Evolutionary conservation across 2,797 vertebrate genomes (phyloP).

Genomic region (Protosalanx chinensis): DNA sequence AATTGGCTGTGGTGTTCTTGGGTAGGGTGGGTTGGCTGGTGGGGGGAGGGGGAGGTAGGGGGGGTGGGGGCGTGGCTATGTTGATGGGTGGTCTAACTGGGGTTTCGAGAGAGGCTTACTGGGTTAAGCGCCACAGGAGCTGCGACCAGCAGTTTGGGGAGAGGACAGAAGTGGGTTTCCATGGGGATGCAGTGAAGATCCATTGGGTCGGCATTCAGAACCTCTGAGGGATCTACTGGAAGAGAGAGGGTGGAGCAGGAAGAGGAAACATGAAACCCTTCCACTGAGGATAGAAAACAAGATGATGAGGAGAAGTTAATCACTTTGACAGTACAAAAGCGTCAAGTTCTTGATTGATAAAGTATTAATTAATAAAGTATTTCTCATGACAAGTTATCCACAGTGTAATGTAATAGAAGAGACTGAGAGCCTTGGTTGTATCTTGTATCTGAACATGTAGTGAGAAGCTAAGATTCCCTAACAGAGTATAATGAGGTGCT

Average conservation of each 20-base stretch:
- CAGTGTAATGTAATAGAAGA: neutral
- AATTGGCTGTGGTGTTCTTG: slow-evolving; percentile 41
- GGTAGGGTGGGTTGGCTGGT: slow-evolving; percentile 24
- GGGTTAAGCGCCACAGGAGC: slow-evolving; percentile 81
- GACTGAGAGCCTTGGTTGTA: neutral
- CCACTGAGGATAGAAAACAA: slow-evolving; percentile 13
- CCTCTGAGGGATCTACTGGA: slow-evolving; percentile 85
- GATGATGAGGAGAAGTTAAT: slow-evolving; percentile 17
- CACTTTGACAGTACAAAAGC: neutral
- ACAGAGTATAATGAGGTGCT: neutral
- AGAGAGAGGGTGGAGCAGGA: slow-evolving; percentile 31
- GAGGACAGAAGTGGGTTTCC: slow-evolving; percentile 87
- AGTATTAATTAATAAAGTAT: neutral
- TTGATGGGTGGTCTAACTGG: slow-evolving; percentile 62
- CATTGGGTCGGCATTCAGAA: slow-evolving; percentile 83
- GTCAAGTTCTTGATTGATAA: neutral
- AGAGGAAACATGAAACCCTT: slow-evolving; percentile 25
- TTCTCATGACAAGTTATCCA: neutral
- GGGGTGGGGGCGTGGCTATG: slow-evolving; percentile 29
- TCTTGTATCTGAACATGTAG: neutral
- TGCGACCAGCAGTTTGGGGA: slow-evolving; percentile 76
- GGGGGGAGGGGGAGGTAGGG: slow-evolving; percentile 33
- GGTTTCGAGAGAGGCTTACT: slow-evolving; percentile 87
- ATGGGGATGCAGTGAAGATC: slow-evolving; percentile 85
- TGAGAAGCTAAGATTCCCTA: neutral